Percentiles rank a stretch among this genome's conserved stretches.
Evolutionary conservation across 1,140 invertebrate genomes (phyloP).

Genomic region (Bathynomus jamesi): DNA sequence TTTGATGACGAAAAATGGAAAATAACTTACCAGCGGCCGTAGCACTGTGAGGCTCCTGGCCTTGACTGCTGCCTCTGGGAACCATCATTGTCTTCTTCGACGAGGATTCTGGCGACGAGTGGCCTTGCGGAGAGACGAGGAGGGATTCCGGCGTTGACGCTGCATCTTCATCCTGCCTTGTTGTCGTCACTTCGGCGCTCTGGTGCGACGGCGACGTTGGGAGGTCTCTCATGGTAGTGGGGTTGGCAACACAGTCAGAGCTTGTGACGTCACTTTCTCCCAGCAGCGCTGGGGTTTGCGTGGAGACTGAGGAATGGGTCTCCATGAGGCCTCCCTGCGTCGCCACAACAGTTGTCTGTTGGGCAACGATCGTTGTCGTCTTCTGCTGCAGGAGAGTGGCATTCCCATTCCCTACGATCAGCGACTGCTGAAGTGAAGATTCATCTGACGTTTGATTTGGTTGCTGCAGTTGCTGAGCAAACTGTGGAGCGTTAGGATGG

Average conservation of each 20-base stretch:
- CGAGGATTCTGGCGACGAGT: not conserved
- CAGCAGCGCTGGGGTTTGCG: constrained; percentile 27
- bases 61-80: not conserved
- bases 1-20: no score
- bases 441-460: constrained; percentile 23
- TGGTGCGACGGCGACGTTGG: constrained; percentile 34
- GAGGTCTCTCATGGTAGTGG: not conserved
- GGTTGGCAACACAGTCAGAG: constrained; percentile 25
- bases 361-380: constrained; percentile 24
- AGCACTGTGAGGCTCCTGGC: not conserved
- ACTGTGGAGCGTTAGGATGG: constrained; percentile 18
- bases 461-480: constrained; percentile 17
- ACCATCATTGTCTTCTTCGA: not conserved
- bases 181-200: constrained; percentile 34
- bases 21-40: not conserved
- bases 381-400: constrained; percentile 28
- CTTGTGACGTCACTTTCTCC: constrained; percentile 36
- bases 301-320: constrained; percentile 35
- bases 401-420: constrained; percentile 21
- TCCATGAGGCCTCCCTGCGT: constrained; percentile 20
- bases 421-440: constrained; percentile 12
- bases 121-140: not conserved
- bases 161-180: constrained; percentile 34
- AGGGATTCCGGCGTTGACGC: not conserved
- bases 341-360: constrained; percentile 26